phyloP scores from a whole-genome alignment of 2,797 vertebrate species.

The Characodon lateralis region DNA sequence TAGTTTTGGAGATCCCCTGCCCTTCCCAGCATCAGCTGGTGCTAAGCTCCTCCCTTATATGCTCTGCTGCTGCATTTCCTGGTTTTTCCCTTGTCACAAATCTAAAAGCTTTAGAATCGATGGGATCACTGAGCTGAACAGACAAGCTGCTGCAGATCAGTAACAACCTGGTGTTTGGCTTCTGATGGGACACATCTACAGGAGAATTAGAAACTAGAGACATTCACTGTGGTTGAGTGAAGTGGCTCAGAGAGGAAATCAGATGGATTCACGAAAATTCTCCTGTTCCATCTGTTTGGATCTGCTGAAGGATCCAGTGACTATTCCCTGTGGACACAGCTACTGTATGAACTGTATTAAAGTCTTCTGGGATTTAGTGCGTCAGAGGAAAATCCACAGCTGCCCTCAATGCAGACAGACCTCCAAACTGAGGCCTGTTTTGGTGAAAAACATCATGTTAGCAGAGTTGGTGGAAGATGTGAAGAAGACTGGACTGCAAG shows the following conservation, averaged over 20 bases:
- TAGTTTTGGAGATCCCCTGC: no score
- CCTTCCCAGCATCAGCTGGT: neutral
- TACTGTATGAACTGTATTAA: neutral
- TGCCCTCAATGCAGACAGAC: slow-evolving; percentile 29
- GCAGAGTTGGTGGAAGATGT: neutral
- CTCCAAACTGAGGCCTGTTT: neutral
- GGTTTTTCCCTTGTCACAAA: neutral
- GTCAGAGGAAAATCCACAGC: neutral
- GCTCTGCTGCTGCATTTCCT: neutral
- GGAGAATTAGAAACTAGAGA: no score
- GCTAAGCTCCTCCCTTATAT: neutral
- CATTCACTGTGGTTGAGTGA: no score
- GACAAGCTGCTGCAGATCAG: neutral
- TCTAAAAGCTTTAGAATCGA: neutral
- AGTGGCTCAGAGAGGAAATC: no score
- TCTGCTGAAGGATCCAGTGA: slow-evolving; percentile 19
- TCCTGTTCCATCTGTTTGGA: slow-evolving; percentile 28
- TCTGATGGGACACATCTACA: no score
- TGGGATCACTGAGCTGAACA: neutral
- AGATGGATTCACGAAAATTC: neutral
- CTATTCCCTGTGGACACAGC: neutral
- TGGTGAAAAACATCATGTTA: slow-evolving; percentile 14
- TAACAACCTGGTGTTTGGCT: neutral
- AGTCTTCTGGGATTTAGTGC: neutral
- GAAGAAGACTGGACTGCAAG: neutral